phyloP scores from a whole-genome alignment of 2,113 vertebrate genomes.

The Rhea americana region DNA sequence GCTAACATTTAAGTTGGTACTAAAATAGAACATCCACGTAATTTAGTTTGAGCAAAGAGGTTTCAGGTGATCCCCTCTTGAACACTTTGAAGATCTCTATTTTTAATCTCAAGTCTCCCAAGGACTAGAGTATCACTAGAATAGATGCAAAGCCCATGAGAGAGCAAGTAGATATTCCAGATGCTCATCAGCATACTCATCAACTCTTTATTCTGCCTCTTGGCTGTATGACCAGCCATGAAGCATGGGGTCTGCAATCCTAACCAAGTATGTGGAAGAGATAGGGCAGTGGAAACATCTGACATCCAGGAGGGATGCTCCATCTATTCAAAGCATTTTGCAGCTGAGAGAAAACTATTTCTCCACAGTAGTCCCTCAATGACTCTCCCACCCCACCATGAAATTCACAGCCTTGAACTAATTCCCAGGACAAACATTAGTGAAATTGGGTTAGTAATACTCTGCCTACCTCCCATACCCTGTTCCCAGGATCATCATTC shows the following conservation, averaged over 20 bases:
- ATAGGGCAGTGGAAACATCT: too few relatives aligned
- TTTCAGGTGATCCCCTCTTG: background rate
- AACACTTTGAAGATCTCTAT: background rate
- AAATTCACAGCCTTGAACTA: background rate
- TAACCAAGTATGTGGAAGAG: background rate
- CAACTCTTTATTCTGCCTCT: background rate
- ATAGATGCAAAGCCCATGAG: background rate
- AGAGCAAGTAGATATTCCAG: background rate
- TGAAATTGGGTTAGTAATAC: background rate
- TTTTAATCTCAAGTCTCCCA: background rate
- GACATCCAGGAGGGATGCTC: background rate
- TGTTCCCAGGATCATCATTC: background rate
- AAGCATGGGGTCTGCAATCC: background rate
- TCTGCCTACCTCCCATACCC: background rate
- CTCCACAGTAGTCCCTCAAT: background rate
- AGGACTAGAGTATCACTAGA: background rate
- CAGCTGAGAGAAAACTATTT: background rate
- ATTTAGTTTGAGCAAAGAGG: background rate
- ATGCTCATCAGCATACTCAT: background rate
- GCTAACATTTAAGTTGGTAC: background rate
- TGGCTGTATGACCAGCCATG: background rate
- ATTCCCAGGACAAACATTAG: background rate
- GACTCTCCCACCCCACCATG: background rate
- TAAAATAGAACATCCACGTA: background rate
- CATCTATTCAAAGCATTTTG: background rate